These are phyloP conservation scores for Camponotus pennsylvanicus DNA, from an alignment of 1,140 invertebrate genomes.

Conservation along the genomic window DNA sequence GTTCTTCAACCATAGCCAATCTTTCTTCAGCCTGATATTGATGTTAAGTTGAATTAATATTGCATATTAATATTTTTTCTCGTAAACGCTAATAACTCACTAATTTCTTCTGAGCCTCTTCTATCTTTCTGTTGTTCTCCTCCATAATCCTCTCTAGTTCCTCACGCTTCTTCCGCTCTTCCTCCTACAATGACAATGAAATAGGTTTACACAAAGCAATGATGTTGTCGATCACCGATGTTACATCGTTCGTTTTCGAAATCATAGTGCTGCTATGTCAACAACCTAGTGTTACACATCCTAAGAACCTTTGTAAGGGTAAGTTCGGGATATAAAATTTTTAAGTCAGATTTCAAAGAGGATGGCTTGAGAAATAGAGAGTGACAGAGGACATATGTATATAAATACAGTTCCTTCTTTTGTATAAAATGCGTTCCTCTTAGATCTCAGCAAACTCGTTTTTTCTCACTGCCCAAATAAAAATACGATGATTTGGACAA, in stretches of 20 bases:
- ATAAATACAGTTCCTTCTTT: conserved; percentile 69
- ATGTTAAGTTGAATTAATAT: neutral
- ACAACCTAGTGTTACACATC: conserved; percentile 81
- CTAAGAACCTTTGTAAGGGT: conserved; percentile 81
- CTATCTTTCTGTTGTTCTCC: conserved; percentile 99
- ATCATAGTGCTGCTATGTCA: conserved; percentile 81
- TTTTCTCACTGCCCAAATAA: conserved; percentile 67
- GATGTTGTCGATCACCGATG: conserved; percentile 80
- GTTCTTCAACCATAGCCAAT: conserved; percentile 98
- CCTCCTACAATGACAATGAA: conserved; percentile 91
- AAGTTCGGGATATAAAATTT: conserved; percentile 76
- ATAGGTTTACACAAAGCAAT: conserved; percentile 83
- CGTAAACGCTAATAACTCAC: conserved; percentile 87
- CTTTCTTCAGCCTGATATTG: conserved; percentile 95
- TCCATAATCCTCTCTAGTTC: conserved; percentile 98
- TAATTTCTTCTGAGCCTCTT: conserved; percentile 98
- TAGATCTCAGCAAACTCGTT: conserved; percentile 67
- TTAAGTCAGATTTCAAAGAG: conserved; percentile 65
- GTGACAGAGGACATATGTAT: conserved; percentile 59
- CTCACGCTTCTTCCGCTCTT: conserved; percentile 97
- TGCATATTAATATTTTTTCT: neutral
- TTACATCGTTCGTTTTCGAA: conserved; percentile 81
- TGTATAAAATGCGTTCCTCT: conserved; percentile 65
- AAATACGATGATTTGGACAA: conserved; percentile 65
- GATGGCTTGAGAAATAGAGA: conserved; percentile 71